Evolutionary conservation across 2,113 vertebrate species (phyloP).

Genomic region (Monarcha castaneiventris): DNA sequence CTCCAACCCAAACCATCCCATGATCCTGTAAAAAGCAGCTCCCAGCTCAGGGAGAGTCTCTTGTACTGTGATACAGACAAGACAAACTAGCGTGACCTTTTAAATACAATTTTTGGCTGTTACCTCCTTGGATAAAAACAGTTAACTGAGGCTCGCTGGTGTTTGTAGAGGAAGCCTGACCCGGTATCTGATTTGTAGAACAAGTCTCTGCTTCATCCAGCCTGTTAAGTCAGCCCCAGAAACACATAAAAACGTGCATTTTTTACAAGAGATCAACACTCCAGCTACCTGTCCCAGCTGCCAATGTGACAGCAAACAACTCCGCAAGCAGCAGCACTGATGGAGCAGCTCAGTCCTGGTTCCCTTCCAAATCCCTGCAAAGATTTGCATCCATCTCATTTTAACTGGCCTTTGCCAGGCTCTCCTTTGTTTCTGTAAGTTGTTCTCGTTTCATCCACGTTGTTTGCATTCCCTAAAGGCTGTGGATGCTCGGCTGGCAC

Average conservation of each 20-base stretch:
- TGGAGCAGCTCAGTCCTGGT: background rate
- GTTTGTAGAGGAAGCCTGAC: background rate
- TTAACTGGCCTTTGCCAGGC: background rate
- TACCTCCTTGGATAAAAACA: background rate
- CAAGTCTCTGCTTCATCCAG: background rate
- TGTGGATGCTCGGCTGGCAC: background rate
- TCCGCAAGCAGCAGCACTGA: background rate
- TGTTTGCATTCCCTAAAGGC: background rate
- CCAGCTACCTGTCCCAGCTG: background rate
- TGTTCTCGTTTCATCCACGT: background rate
- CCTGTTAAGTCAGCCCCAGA: background rate
- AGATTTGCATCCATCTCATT: background rate
- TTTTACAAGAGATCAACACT: background rate
- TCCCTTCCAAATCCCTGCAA: background rate
- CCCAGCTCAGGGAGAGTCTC: background rate
- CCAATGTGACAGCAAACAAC: background rate
- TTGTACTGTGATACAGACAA: rapidly evolving
- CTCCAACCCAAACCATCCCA: background rate
- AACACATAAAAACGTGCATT: background rate
- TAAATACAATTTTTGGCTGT: background rate
- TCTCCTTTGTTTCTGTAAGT: background rate
- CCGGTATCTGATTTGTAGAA: background rate
- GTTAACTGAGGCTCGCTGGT: background rate
- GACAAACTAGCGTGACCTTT: background rate
- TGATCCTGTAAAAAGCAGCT: background rate